Evolutionary conservation across 2,888 invertebrate species (phyloP).

Genomic region (Agrenia bidenticulata): DNA sequence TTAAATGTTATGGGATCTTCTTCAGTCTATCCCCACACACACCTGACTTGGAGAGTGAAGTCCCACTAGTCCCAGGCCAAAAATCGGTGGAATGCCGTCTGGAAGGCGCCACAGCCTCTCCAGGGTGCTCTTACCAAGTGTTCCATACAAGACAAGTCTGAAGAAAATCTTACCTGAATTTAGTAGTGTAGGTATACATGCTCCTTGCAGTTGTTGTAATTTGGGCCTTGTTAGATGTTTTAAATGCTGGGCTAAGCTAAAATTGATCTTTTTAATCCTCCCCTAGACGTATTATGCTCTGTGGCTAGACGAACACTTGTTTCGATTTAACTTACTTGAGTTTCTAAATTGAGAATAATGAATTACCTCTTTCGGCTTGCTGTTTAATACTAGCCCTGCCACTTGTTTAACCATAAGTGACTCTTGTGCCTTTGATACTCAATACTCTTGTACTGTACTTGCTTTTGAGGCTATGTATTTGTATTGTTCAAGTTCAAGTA

Average conservation of each 20-base stretch:
- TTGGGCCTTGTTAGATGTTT: no score
- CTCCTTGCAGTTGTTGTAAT: no score
- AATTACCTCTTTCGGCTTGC: conserved; percentile 18
- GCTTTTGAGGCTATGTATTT: no score
- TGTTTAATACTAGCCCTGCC: no score
- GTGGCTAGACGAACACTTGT: conserved; percentile 20
- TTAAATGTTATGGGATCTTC: conserved; percentile 14
- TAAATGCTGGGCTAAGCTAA: not conserved
- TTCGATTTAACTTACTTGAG: conserved; percentile 3
- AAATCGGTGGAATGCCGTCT: conserved; percentile 27
- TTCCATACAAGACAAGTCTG: not conserved
- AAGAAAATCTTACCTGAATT: no score
- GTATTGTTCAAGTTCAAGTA: no score
- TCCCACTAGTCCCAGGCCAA: conserved; percentile 18
- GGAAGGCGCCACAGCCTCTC: conserved; percentile 30
- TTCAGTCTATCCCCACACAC: conserved; percentile 11
- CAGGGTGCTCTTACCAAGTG: conserved; percentile 29
- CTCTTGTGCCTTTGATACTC: no score
- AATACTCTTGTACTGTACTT: no score
- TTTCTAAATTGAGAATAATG: conserved; percentile 6
- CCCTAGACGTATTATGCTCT: conserved; percentile 17
- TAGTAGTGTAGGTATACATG: no score
- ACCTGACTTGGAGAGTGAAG: conserved; percentile 33
- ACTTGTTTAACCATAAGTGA: no score
- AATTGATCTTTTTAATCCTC: conserved; percentile 12